Conservation (phyloP, 2,797 vertebrate genomes). For the Propithecus deckenii region DNA sequence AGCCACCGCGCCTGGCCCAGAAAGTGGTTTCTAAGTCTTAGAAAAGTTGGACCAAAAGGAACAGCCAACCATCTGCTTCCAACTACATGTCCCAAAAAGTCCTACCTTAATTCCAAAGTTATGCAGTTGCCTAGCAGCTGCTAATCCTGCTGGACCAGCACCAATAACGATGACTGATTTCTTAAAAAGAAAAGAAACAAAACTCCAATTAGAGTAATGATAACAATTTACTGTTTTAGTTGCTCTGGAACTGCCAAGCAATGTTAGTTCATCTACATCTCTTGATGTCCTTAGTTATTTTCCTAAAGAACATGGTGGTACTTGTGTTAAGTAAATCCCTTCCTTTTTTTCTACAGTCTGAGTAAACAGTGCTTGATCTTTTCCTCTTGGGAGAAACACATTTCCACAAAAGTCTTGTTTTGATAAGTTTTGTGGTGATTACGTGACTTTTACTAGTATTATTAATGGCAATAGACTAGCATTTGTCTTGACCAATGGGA, state of each 20-base stretch:
- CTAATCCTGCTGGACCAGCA: constrained; percentile 95
- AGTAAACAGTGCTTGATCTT: background rate
- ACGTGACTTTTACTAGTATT: background rate
- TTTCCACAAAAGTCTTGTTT: background rate
- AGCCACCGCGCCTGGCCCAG: too few relatives aligned
- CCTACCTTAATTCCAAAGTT: constrained; percentile 97
- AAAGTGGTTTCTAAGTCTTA: constrained; percentile 16
- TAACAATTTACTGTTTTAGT: background rate
- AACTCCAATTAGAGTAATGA: background rate
- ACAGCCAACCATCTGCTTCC: constrained; percentile 7
- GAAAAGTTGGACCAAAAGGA: background rate
- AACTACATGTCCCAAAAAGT: background rate
- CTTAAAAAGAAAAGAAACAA: constrained; percentile 79
- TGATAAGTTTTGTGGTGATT: background rate
- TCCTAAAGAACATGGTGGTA: background rate
- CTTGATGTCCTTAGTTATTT: background rate
- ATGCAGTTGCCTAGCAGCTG: constrained; percentile 95
- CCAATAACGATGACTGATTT: constrained; percentile 94
- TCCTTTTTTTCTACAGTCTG: background rate
- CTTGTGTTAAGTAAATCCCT: background rate
- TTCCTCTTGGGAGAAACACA: background rate
- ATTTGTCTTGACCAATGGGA: fast-evolving
- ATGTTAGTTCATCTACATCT: background rate
- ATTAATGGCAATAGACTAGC: background rate
- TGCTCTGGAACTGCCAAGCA: background rate